phyloP scores from a whole-genome alignment of 2,113 vertebrate genomes.

The Crypturellus undulatus region DNA sequence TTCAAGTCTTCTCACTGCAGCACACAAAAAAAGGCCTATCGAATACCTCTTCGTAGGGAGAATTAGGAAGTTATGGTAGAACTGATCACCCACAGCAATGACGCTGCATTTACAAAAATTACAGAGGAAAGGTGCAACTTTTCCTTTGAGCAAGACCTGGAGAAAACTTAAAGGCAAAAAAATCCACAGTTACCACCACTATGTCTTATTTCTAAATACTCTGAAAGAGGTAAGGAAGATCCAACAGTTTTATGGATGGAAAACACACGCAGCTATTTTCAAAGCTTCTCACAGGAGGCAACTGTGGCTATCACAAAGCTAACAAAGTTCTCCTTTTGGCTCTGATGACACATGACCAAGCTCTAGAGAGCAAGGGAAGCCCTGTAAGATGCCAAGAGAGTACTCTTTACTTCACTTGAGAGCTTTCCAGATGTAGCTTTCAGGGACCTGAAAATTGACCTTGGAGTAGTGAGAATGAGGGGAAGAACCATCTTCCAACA shows the following conservation, averaged over 20 bases:
- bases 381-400: neutral
- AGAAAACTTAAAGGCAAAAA: neutral
- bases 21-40: neutral
- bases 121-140: neutral
- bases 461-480: neutral
- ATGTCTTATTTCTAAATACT: neutral
- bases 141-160: neutral
- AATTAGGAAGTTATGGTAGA: neutral
- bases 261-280: neutral
- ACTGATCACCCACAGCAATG: neutral
- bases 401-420: neutral
- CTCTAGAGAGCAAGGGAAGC: neutral
- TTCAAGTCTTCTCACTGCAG: neutral
- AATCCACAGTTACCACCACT: neutral
- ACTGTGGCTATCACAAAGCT: neutral
- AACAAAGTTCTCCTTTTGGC: neutral
- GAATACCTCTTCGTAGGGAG: neutral
- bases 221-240: neutral
- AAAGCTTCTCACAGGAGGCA: neutral
- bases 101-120: neutral
- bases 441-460: neutral
- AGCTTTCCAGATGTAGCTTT: constrained; percentile 6
- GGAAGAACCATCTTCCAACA: neutral
- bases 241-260: neutral
- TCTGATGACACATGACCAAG: neutral